A percentile compares a stretch with the other conserved stretches of the same genome.
Evolutionary conservation across 2,113 vertebrate species (phyloP).

Genomic region (Pelecanoides urinatrix): DNA sequence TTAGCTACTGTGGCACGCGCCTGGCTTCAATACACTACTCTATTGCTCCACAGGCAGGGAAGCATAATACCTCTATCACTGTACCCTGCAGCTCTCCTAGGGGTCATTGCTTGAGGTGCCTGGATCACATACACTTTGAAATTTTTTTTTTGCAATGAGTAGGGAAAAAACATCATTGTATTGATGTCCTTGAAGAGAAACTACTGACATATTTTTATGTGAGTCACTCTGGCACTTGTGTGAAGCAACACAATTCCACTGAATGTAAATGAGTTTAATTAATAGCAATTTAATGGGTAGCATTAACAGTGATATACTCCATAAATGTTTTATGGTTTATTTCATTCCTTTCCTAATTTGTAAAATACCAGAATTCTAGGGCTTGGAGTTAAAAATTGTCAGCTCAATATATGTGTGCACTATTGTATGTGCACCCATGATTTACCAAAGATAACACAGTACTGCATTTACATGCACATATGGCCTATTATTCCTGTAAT

Average conservation of each 20-base stretch:
- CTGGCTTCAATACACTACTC: background rate
- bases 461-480: background rate
- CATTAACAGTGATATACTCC: background rate
- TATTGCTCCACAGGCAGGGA: background rate
- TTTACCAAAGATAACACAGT: background rate
- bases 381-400: background rate
- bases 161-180: background rate
- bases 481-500: background rate
- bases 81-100: background rate
- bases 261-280: constrained; percentile 2
- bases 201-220: background rate
- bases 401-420: background rate
- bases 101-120: background rate
- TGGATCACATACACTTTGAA: background rate
- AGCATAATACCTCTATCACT: background rate
- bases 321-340: background rate
- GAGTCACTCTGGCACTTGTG: background rate
- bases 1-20: background rate
- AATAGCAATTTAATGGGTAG: background rate
- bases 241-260: background rate
- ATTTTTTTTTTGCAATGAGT: too few species aligned
- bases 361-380: background rate
- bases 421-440: background rate
- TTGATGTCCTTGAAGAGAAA: background rate
- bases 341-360: background rate